A percentile compares a stretch with the other conserved stretches of the same genome.
Evolutionary conservation across 2,888 invertebrate species (phyloP).

Genomic region (Drosophila meridionalis): DNA sequence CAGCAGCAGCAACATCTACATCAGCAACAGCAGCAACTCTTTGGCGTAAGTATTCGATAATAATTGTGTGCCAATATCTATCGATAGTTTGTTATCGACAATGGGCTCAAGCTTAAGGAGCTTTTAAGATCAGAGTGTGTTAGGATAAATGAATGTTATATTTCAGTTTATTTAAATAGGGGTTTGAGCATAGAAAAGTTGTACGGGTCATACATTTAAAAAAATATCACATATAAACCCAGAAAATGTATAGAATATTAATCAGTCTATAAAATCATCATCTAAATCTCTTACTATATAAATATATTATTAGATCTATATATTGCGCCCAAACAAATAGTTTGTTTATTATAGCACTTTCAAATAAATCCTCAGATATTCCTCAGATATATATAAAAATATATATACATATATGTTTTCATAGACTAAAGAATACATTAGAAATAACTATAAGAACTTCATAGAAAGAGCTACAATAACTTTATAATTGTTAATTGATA

Average conservation of each 20-base stretch:
- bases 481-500: not conserved
- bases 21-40: constrained; percentile 47
- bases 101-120: not conserved
- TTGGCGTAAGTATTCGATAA: constrained; percentile 57
- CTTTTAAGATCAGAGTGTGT: not conserved
- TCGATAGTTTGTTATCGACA: constrained; percentile 21
- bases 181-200: not conserved
- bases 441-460: too few species aligned
- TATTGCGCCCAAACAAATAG: too few species aligned
- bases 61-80: not conserved
- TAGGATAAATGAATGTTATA: not conserved
- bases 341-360: not conserved
- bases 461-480: too few species aligned
- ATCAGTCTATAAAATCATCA: too few species aligned
- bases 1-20: constrained; percentile 36
- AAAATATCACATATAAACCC: too few species aligned
- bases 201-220: too few species aligned
- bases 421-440: too few species aligned
- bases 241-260: too few species aligned
- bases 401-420: too few species aligned
- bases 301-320: too few species aligned
- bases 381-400: not conserved
- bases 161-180: not conserved
- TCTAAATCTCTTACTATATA: too few species aligned
- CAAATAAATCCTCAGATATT: not conserved